A percentile compares a stretch with the other conserved stretches of the same genome.
These are phyloP conservation scores for Meandrusa payeni DNA, from an alignment of 2,888 invertebrate species.

Conservation along the genomic window DNA sequence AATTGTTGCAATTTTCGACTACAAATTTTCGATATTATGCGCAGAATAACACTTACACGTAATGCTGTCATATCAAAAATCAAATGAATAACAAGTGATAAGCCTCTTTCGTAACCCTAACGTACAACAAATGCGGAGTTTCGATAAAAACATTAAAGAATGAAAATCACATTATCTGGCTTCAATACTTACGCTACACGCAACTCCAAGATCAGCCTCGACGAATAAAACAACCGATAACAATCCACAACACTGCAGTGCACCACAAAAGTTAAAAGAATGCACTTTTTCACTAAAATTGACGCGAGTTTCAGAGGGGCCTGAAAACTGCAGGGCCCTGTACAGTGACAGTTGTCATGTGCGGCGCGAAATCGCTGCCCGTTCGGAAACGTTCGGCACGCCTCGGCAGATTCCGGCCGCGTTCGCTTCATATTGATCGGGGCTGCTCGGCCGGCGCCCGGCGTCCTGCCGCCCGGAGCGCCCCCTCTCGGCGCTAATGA, in stretches of 20 bases:
- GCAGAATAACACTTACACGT: not conserved
- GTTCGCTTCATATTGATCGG: constrained; percentile 33
- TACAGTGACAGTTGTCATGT: constrained; percentile 75
- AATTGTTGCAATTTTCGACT: not conserved
- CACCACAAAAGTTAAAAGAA: constrained; percentile 33
- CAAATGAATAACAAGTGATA: not conserved
- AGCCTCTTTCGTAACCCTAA: not conserved
- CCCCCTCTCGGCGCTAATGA: constrained; percentile 69
- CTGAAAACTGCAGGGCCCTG: constrained; percentile 68
- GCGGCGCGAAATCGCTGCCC: constrained; percentile 40
- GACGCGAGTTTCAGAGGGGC: constrained; percentile 64
- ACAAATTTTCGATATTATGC: not conserved
- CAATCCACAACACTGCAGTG: constrained; percentile 44
- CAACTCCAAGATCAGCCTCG: constrained; percentile 35
- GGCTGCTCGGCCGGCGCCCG: constrained; percentile 54
- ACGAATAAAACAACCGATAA: constrained; percentile 39
- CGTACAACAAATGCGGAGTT: not conserved
- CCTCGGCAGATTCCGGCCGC: constrained; percentile 45
- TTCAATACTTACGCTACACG: constrained; percentile 56
- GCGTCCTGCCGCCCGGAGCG: constrained; percentile 70
- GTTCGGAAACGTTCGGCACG: constrained; percentile 31
- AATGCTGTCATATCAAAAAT: not conserved
- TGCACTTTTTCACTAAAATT: constrained; percentile 45
- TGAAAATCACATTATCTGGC: not conserved
- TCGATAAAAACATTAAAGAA: constrained; percentile 9